Percentiles rank a stretch among this genome's conserved stretches.
phyloP scores from a whole-genome alignment of 2,113 vertebrate species.

The Silurus glanis region DNA sequence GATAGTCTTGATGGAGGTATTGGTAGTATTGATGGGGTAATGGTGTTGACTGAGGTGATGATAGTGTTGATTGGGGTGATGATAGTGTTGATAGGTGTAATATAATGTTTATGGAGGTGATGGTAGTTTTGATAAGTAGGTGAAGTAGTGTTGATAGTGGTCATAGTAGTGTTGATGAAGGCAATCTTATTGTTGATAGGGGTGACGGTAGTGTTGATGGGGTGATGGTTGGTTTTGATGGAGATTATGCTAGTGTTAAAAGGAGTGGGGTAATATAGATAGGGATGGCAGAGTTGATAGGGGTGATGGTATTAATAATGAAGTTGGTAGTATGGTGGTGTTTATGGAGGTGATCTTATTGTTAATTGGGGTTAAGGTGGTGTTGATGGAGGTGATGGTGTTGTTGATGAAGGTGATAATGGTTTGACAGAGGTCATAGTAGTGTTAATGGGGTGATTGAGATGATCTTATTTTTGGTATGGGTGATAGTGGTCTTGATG shows the following conservation, averaged over 20 bases:
- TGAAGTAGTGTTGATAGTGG: neutral
- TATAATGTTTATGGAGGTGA: neutral
- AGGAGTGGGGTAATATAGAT: neutral
- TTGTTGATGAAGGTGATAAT: neutral
- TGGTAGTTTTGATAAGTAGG: neutral
- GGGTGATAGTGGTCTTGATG: neutral
- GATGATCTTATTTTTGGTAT: neutral
- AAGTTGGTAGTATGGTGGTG: neutral
- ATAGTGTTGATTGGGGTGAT: neutral
- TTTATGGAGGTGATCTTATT: neutral
- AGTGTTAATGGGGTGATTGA: neutral
- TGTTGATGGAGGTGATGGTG: neutral
- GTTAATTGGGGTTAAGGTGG: neutral
- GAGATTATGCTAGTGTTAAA: neutral
- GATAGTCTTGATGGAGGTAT: no score
- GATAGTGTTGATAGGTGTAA: neutral
- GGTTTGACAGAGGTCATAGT: neutral
- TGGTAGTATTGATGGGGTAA: no score
- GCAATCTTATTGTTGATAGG: neutral
- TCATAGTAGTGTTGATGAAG: neutral
- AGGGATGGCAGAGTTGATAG: neutral
- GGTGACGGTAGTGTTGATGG: neutral
- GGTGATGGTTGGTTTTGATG: neutral
- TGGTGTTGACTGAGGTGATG: neutral
- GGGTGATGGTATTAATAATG: neutral